Evolutionary conservation across 2,113 vertebrate species (phyloP).

Genomic region (Diphyllodes magnificus): DNA sequence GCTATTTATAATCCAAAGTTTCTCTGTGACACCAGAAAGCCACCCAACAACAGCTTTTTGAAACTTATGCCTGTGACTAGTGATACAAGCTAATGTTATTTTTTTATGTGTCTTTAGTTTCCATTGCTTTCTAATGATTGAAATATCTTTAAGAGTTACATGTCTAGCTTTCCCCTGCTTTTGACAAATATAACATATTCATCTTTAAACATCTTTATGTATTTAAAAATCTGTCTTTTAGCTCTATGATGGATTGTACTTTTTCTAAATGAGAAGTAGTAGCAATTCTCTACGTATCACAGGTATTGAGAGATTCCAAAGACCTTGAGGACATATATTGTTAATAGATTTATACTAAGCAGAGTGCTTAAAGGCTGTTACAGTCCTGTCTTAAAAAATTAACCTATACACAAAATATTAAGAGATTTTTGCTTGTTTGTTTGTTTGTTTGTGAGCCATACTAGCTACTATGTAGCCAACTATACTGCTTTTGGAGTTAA

Average conservation of each 20-base stretch:
- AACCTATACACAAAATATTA: not conserved
- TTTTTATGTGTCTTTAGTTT: not conserved
- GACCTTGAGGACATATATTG: not conserved
- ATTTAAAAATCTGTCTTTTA: not conserved
- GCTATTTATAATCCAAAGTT: not conserved
- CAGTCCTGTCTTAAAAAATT: not conserved
- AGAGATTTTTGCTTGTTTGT: not conserved
- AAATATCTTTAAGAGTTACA: not conserved
- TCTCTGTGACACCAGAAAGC: not conserved
- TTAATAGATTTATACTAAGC: not conserved
- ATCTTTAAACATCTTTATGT: not conserved
- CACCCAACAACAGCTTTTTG: not conserved
- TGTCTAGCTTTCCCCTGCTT: not conserved
- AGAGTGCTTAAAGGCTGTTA: not conserved
- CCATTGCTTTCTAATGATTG: not conserved
- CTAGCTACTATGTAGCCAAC: not conserved
- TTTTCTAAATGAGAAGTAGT: not conserved
- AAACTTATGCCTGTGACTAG: not conserved
- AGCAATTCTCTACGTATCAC: not conserved
- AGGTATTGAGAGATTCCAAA: not conserved
- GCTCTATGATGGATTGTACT: not conserved
- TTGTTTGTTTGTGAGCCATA: not conserved
- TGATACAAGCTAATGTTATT: not conserved
- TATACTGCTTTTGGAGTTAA: not conserved
- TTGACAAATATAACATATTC: not conserved